Conservation (phyloP, 30 jellyfish, hydroid and myxozoan species). For the Morbakka virulenta region DNA sequence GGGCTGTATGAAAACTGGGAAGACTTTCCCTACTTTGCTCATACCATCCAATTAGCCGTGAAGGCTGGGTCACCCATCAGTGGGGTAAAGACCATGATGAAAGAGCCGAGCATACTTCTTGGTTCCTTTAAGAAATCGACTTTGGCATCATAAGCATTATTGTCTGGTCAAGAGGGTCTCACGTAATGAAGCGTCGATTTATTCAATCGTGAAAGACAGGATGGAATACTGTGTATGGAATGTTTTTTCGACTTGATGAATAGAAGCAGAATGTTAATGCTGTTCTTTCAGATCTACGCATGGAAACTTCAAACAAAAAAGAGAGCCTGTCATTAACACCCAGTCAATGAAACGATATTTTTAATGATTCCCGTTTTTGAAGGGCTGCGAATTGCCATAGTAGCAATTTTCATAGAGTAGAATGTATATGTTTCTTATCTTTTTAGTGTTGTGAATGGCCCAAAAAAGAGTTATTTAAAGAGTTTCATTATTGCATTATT, state of each 20-base stretch:
- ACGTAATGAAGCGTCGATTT: slow-evolving; percentile 30
- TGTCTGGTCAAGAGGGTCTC: neutral
- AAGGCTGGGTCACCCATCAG: slow-evolving; percentile 40
- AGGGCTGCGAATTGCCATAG: slow-evolving; percentile 39
- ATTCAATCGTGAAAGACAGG: slow-evolving; percentile 40
- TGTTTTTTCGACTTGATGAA: slow-evolving; percentile 36
- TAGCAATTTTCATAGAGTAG: slow-evolving; percentile 27
- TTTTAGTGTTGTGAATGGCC: slow-evolving; percentile 35
- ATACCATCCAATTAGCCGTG: slow-evolving; percentile 55
- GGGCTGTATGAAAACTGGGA: slow-evolving; percentile 39
- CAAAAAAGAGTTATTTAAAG: slow-evolving; percentile 9
- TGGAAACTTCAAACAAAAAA: slow-evolving; percentile 6
- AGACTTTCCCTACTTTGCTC: slow-evolving; percentile 52
- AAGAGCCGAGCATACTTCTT: slow-evolving; percentile 5
- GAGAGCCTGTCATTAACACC: slow-evolving; percentile 11
- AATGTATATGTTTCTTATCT: slow-evolving; percentile 25
- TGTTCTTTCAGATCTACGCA: slow-evolving; percentile 8
- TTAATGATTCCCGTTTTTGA: slow-evolving; percentile 31
- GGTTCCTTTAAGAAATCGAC: slow-evolving; percentile 14
- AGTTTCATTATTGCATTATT: neutral
- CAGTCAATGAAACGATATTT: too few relatives aligned
- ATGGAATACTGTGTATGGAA: slow-evolving; percentile 52
- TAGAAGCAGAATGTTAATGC: slow-evolving; percentile 30
- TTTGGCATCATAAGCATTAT: slow-evolving; percentile 34
- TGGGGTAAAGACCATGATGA: slow-evolving; percentile 8